A percentile compares a stretch with the other conserved stretches of the same genome.
These are phyloP conservation scores for Drosophila neotestacea DNA, from an alignment of 2,888 invertebrate species.

Conservation along the genomic window DNA sequence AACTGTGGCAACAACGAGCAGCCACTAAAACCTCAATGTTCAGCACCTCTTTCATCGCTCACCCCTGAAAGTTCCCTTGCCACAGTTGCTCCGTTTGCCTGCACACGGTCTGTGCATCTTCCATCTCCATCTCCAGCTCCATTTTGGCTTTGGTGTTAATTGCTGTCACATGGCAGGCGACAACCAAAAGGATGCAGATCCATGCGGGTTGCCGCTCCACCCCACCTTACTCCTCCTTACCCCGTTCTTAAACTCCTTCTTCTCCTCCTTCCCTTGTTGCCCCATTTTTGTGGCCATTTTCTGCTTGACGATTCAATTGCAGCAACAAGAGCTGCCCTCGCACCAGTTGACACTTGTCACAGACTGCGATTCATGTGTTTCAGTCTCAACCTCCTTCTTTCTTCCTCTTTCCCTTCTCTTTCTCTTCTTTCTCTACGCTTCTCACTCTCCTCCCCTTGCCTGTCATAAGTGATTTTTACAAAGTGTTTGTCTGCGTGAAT, in stretches of 20 bases:
- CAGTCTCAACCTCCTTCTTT: neutral
- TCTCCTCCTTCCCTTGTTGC: neutral
- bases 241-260: neutral
- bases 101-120: slow-evolving; percentile 10
- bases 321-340: slow-evolving; percentile 21
- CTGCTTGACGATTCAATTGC: slow-evolving; percentile 70
- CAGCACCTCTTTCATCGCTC: neutral
- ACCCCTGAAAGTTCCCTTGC: neutral
- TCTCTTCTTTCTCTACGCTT: no score
- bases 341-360: slow-evolving; percentile 45
- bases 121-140: slow-evolving; percentile 28
- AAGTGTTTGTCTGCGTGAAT: slow-evolving; percentile 69
- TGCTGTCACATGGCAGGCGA: slow-evolving; percentile 73
- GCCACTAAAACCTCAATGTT: slow-evolving; percentile 44
- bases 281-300: slow-evolving; percentile 31
- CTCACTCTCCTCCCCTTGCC: neutral
- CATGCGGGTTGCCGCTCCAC: slow-evolving; percentile 32
- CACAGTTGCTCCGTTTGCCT: neutral
- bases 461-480: slow-evolving; percentile 75
- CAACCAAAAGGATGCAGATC: slow-evolving; percentile 60
- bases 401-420: no score
- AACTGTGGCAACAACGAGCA: slow-evolving; percentile 33
- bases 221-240: no score
- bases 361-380: slow-evolving; percentile 40
- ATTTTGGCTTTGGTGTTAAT: slow-evolving; percentile 74